A percentile compares a stretch with the other conserved stretches of the same genome.
phyloP scores from a whole-genome alignment of 2,113 vertebrate genomes.

The Tringa solitaria region DNA sequence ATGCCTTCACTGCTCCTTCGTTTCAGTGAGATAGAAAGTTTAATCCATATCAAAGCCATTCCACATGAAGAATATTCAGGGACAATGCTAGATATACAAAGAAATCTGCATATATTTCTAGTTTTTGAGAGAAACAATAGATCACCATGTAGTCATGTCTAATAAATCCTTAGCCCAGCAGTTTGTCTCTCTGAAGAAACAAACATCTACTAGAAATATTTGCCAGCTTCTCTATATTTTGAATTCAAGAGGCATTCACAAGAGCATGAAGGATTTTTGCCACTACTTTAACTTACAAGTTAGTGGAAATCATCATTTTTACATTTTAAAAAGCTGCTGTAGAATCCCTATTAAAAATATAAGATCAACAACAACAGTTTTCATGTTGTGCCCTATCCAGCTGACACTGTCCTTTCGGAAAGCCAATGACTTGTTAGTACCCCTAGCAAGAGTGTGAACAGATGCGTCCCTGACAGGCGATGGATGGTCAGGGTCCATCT shows the following conservation, averaged over 20 bases:
- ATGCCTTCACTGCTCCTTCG: neutral
- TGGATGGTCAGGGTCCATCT: constrained; percentile 99
- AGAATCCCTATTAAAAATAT: neutral
- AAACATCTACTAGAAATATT: constrained; percentile 1
- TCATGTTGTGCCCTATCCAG: constrained; percentile 78
- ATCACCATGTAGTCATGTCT: neutral
- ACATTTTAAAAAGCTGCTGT: neutral
- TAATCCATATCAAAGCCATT: constrained; percentile 3
- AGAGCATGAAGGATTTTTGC: neutral
- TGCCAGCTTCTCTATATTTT: neutral
- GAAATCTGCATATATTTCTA: neutral
- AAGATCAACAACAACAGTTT: constrained; percentile 60
- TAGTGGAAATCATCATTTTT: neutral
- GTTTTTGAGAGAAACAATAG: neutral
- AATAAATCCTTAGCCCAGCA: neutral
- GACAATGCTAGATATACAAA: neutral
- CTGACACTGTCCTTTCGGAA: constrained; percentile 93
- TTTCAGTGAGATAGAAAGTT: constrained; percentile 1
- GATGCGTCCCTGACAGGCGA: constrained; percentile 99
- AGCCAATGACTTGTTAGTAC: constrained; percentile 99
- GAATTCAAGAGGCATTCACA: neutral
- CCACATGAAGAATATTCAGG: neutral
- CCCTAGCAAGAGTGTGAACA: constrained; percentile 97
- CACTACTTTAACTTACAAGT: neutral
- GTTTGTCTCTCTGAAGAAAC: neutral